Conservation (phyloP, 1,140 invertebrate species). For the Brachionus calyciflorus region DNA sequence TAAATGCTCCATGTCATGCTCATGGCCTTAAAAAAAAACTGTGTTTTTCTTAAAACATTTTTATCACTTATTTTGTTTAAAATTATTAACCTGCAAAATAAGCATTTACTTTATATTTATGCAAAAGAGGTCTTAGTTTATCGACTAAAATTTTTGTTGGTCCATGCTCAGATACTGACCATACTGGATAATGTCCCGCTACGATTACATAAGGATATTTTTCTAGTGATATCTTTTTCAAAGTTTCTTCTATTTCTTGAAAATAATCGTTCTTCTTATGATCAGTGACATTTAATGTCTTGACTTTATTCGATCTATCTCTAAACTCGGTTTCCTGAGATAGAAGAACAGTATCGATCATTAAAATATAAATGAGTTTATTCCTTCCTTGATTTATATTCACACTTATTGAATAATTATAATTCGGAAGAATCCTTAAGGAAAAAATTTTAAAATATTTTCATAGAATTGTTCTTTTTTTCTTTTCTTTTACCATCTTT, state of each 20-base stretch:
- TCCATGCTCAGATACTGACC: conserved; percentile 63
- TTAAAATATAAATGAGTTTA: conserved; percentile 55
- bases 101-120: conserved; percentile 61
- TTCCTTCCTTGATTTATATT: conserved; percentile 49
- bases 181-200: conserved; percentile 64
- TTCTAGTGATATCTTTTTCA: conserved; percentile 47
- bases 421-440: conserved; percentile 59
- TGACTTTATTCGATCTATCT: conserved; percentile 47
- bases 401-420: conserved; percentile 57
- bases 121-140: conserved; percentile 59
- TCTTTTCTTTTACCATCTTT: conserved; percentile 25
- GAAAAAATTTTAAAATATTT: too few species aligned
- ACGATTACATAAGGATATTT: conserved; percentile 62
- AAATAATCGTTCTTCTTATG: conserved; percentile 57
- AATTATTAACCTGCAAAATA: conserved; percentile 58
- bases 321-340: conserved; percentile 58
- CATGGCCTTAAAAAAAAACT: conserved; percentile 63
- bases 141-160: conserved; percentile 60
- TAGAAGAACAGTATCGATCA: conserved; percentile 61
- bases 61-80: conserved; percentile 55
- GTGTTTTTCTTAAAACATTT: conserved; percentile 60
- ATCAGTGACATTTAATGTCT: conserved; percentile 45
- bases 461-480: neutral
- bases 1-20: conserved; percentile 61
- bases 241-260: conserved; percentile 59